Conservation (phyloP, 2,888 invertebrate genomes). For the Galeruca laticollis region DNA sequence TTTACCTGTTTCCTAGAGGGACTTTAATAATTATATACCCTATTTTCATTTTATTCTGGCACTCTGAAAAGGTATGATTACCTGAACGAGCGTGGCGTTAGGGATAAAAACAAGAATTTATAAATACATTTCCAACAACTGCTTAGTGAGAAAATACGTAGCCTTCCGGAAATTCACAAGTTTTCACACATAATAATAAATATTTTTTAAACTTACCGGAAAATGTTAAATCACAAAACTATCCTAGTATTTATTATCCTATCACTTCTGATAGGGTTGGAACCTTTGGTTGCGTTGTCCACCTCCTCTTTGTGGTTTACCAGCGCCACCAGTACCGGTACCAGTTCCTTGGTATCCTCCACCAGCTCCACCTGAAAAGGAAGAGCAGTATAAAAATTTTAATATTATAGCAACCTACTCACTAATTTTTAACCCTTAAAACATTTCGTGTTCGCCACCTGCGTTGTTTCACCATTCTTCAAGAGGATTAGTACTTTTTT, state of each 20-base stretch:
- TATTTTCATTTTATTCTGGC: constrained; percentile 11
- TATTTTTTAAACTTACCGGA: constrained; percentile 35
- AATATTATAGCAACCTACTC: constrained; percentile 60
- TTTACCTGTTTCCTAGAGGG: constrained; percentile 20
- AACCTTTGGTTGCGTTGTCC: constrained; percentile 85
- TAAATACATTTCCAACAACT: too few species aligned
- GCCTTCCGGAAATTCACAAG: background rate
- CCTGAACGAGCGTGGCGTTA: constrained; percentile 19
- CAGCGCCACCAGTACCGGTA: constrained; percentile 67
- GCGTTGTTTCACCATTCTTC: constrained; percentile 53
- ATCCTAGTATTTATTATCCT: constrained; percentile 7
- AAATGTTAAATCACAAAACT: constrained; percentile 46
- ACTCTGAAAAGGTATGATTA: constrained; percentile 12
- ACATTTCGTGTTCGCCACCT: constrained; percentile 56
- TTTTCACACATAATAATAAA: background rate
- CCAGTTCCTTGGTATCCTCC: constrained; percentile 73
- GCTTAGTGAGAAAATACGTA: too few species aligned
- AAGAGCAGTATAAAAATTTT: constrained; percentile 62
- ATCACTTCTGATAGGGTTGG: constrained; percentile 75
- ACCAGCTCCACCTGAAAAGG: constrained; percentile 59
- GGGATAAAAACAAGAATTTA: too few species aligned
- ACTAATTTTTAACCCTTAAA: constrained; percentile 57
- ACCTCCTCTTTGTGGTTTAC: constrained; percentile 73
- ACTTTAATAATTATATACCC: background rate
- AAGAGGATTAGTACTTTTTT: constrained; percentile 40